Conservation (phyloP, 1,140 invertebrate genomes). For the Varroa destructor region DNA sequence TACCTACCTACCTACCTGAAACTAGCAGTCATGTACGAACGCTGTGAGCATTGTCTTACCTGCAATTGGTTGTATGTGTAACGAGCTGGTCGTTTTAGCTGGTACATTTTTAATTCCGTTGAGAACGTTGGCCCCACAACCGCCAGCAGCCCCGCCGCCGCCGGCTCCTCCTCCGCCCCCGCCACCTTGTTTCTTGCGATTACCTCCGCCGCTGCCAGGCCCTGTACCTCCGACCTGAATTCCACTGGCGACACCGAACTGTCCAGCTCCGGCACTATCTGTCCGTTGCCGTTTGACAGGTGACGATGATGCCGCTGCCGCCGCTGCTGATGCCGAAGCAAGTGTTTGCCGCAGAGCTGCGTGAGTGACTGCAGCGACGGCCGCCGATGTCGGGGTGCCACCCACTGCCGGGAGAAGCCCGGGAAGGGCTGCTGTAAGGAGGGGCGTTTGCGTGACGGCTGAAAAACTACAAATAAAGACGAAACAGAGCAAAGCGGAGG, state of each 20-base stretch:
- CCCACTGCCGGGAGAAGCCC: neutral
- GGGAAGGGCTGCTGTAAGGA: conserved; percentile 7
- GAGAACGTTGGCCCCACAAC: no score
- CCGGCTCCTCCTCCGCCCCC: no score
- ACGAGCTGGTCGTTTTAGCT: conserved; percentile 1
- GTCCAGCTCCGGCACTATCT: conserved; percentile 11
- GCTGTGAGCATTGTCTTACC: neutral
- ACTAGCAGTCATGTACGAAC: no score
- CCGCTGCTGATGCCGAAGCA: neutral
- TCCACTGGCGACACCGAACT: neutral
- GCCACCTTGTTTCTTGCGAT: no score
- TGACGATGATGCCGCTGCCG: no score
- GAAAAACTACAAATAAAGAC: neutral
- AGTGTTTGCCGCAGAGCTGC: conserved; percentile 5
- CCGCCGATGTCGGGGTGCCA: neutral
- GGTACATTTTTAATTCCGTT: conserved; percentile 6
- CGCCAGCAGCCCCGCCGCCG: no score
- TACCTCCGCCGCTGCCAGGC: no score
- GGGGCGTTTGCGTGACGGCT: conserved; percentile 1
- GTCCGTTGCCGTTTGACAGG: conserved; percentile 23
- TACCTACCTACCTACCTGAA: no score
- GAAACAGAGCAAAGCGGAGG: no score
- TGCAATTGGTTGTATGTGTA: neutral
- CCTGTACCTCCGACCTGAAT: no score
- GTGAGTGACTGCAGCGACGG: conserved; percentile 17